phyloP scores from a whole-genome alignment of 1,140 invertebrate genomes.

The Leguminivora glycinivorella region DNA sequence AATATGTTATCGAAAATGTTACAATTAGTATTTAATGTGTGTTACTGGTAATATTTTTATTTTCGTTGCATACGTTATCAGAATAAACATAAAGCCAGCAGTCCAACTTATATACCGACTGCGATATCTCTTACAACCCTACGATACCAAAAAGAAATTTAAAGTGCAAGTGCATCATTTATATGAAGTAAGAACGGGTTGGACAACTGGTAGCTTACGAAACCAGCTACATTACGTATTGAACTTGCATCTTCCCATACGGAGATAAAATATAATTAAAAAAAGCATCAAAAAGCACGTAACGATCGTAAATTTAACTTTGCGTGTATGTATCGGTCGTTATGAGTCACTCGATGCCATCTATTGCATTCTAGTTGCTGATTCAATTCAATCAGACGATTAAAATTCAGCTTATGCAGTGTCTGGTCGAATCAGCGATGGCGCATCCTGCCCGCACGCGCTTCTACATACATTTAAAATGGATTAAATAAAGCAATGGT shows the following conservation, averaged over 20 bases:
- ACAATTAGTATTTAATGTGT: neutral
- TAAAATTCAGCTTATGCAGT: conserved; percentile 69
- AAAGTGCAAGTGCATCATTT: conserved; percentile 38
- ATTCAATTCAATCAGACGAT: conserved; percentile 70
- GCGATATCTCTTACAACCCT: conserved; percentile 11
- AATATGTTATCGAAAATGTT: neutral
- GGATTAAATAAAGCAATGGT: neutral
- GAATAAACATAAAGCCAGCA: neutral
- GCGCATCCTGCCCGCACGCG: conserved; percentile 58
- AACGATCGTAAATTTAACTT: conserved; percentile 24
- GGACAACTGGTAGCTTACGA: conserved; percentile 46
- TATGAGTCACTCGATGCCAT: conserved; percentile 59
- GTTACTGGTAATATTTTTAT: neutral
- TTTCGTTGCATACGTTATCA: neutral
- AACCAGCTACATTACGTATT: conserved; percentile 55
- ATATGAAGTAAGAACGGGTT: conserved; percentile 50
- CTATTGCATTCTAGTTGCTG: conserved; percentile 59
- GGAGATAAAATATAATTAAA: conserved; percentile 17
- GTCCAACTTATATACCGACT: neutral
- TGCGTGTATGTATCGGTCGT: conserved; percentile 35
- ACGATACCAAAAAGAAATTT: conserved; percentile 36
- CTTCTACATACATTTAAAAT: conserved; percentile 9
- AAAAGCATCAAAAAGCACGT: neutral
- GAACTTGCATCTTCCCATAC: conserved; percentile 45
- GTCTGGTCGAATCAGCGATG: conserved; percentile 71